Evolutionary conservation across 2,113 vertebrate species (phyloP).

Genomic region (Amblyornis subalaris): DNA sequence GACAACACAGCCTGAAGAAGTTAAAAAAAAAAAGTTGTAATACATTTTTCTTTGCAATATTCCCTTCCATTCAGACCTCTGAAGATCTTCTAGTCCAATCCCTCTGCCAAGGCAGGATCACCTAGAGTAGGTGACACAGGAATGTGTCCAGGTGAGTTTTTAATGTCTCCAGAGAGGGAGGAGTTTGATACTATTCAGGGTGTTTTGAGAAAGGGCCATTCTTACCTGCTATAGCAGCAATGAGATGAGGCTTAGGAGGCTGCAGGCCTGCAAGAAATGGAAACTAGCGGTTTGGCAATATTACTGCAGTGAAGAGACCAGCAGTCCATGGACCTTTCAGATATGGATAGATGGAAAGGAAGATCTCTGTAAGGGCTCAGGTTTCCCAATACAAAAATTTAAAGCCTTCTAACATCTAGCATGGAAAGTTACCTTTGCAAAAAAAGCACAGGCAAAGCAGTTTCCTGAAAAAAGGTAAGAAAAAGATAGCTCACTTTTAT

Average conservation of each 20-base stretch:
- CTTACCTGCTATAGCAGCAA: not conserved
- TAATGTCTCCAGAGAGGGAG: not conserved
- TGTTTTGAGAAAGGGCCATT: not conserved
- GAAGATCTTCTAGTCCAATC: not conserved
- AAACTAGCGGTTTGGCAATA: not conserved
- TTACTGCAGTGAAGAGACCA: not conserved
- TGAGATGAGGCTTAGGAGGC: fast-evolving
- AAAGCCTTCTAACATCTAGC: not conserved
- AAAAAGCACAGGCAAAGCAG: not conserved
- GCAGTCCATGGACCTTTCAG: not conserved
- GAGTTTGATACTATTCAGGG: not conserved
- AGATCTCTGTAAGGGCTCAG: not conserved
- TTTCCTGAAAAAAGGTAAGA: not conserved
- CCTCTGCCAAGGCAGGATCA: not conserved
- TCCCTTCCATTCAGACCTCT: not conserved
- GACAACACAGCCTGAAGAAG: not conserved
- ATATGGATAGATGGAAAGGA: not conserved
- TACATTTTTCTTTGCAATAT: not conserved
- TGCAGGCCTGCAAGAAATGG: not conserved
- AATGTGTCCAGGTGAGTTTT: not conserved
- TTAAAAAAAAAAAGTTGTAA: not conserved
- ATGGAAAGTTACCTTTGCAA: not conserved
- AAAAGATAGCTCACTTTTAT: not conserved
- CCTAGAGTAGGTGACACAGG: not conserved
- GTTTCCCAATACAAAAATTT: not conserved